Conservation (phyloP, 2,797 vertebrate species). For the Amblyraja radiata region DNA sequence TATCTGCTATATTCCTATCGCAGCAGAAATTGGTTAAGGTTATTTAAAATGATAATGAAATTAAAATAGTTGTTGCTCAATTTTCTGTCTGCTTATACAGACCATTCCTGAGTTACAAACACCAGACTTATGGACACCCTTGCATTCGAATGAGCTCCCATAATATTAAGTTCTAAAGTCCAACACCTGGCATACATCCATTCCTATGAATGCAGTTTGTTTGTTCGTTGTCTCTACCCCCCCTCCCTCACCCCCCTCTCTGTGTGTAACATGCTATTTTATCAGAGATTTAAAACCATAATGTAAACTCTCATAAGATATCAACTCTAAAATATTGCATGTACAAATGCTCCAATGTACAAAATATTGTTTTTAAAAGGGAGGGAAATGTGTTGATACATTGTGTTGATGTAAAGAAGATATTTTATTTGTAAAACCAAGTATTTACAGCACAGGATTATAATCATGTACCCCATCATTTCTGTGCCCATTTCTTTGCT, state of each 20-base stretch:
- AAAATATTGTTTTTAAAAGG: not conserved
- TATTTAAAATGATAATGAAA: not conserved
- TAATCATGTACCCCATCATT: not conserved
- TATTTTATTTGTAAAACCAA: not conserved
- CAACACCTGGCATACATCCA: too few species aligned
- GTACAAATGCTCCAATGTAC: not conserved
- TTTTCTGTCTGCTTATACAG: too few species aligned
- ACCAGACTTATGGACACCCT: too few species aligned
- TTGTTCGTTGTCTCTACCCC: too few species aligned
- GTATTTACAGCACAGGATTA: not conserved
- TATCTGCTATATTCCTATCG: not conserved
- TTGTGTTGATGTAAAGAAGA: not conserved
- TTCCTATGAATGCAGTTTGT: too few species aligned
- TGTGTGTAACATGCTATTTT: not conserved
- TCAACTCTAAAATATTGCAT: not conserved
- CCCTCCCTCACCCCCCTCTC: not conserved
- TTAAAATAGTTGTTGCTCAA: not conserved
- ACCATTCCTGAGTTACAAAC: too few species aligned
- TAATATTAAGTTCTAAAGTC: too few species aligned
- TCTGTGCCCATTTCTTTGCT: not conserved
- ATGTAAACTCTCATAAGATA: not conserved
- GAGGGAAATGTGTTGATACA: not conserved
- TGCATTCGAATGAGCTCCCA: too few species aligned
- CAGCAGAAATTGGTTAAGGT: not conserved
- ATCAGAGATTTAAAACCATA: not conserved